Conservation (phyloP, 2,797 vertebrate genomes). For the Aldrovandia affinis region DNA sequence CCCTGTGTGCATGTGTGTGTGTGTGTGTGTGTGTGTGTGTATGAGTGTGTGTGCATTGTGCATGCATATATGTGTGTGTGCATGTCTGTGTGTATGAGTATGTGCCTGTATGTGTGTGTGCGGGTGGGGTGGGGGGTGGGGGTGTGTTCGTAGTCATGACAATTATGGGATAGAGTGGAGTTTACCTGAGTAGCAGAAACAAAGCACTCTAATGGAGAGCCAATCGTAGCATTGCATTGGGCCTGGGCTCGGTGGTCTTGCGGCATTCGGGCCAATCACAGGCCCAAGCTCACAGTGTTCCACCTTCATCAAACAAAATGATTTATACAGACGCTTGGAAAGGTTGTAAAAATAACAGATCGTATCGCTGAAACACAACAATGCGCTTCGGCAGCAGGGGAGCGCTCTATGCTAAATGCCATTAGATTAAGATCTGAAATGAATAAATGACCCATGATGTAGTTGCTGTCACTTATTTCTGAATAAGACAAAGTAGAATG, state of each 20-base stretch:
- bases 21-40: too few relatives aligned
- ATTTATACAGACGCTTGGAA: not conserved
- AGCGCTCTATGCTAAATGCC: not conserved
- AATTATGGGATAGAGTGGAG: not conserved
- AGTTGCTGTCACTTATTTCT: not conserved
- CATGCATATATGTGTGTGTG: not conserved
- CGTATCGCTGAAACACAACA: not conserved
- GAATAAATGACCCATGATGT: not conserved
- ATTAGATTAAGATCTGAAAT: conserved; percentile 19
- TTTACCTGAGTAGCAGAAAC: not conserved
- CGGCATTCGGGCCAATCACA: not conserved
- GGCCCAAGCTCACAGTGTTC: not conserved
- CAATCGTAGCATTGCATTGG: not conserved
- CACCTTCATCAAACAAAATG: not conserved
- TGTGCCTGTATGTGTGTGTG: too few relatives aligned
- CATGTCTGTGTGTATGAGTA: too few relatives aligned
- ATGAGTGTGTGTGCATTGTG: not conserved
- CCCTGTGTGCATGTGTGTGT: not conserved
- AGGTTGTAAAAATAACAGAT: conserved; percentile 2
- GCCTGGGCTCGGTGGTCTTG: not conserved
- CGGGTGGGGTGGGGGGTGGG: too few relatives aligned
- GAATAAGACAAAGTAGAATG: not conserved
- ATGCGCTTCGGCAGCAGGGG: not conserved
- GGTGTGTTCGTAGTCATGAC: not conserved
- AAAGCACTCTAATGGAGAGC: not conserved